These are phyloP conservation scores for Chironomus striatipennis DNA, from an alignment of 1,140 invertebrate species.

Conservation along the genomic window DNA sequence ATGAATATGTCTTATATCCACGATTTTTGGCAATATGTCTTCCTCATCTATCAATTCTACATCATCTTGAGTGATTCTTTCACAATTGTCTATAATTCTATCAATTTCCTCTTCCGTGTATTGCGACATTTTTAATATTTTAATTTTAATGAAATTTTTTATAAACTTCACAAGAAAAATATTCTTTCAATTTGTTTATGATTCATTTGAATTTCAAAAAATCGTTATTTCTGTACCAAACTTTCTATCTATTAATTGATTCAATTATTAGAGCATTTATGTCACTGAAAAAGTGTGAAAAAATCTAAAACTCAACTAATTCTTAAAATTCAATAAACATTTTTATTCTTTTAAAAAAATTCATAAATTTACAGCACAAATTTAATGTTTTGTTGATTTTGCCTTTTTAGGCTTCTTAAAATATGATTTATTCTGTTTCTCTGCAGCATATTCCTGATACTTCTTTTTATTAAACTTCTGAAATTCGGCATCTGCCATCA, in stretches of 20 bases:
- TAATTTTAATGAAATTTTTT: too few relatives aligned
- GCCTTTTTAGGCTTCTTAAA: not conserved
- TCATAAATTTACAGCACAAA: too few relatives aligned
- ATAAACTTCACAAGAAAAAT: not conserved
- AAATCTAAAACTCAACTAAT: too few relatives aligned
- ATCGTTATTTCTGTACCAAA: too few relatives aligned
- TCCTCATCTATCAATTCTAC: not conserved
- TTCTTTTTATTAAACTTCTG: slow-evolving; percentile 77
- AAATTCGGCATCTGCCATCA: slow-evolving; percentile 81
- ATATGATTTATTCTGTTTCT: slow-evolving; percentile 48
- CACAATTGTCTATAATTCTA: not conserved
- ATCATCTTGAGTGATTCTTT: not conserved
- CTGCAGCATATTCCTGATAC: slow-evolving; percentile 62
- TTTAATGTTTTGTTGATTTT: not conserved
- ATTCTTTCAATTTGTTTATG: too few relatives aligned
- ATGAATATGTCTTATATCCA: not conserved
- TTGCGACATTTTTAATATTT: slow-evolving; percentile 29
- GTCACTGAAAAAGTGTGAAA: too few relatives aligned
- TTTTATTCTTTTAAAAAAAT: not conserved
- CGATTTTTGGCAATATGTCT: not conserved
- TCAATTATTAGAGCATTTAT: too few relatives aligned
- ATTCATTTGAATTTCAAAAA: too few relatives aligned
- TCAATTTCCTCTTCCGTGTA: slow-evolving; percentile 7
- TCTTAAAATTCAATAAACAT: too few relatives aligned
- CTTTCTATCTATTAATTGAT: too few relatives aligned